phyloP scores from a whole-genome alignment of 2,797 vertebrate genomes.

The Naso thynnoides region DNA sequence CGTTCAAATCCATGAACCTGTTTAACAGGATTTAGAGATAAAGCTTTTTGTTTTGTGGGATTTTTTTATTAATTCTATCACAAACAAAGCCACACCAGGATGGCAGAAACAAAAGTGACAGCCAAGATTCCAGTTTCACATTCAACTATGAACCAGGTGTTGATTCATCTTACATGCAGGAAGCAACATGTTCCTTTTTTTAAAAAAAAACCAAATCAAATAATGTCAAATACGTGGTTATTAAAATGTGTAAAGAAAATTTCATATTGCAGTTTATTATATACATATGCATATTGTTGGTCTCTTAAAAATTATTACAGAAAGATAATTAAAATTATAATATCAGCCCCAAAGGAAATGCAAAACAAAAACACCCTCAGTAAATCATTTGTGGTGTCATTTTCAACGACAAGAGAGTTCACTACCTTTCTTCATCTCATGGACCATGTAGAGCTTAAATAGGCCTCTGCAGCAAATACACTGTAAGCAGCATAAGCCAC shows the following conservation, averaged over 20 bases:
- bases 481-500: background rate
- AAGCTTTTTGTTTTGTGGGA: constrained; percentile 39
- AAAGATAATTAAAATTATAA: too few relatives aligned
- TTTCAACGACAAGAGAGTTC: background rate
- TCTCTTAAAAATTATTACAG: too few relatives aligned
- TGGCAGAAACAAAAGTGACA: background rate
- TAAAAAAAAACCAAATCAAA: constrained; percentile 26
- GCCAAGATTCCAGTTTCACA: background rate
- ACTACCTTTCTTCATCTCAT: background rate
- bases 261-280: too few relatives aligned
- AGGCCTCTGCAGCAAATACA: background rate
- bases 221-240: constrained; percentile 39
- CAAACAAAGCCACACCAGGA: constrained; percentile 16
- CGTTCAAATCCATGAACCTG: constrained; percentile 31
- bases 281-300: too few relatives aligned
- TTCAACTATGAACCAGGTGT: background rate
- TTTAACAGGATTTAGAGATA: constrained; percentile 47
- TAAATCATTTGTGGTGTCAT: background rate
- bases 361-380: background rate
- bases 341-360: background rate
- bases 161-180: background rate
- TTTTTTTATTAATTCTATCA: constrained; percentile 43
- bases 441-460: background rate
- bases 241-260: constrained; percentile 5
- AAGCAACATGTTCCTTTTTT: constrained; percentile 1